Base-by-base conservation (phyloP, 1,140 invertebrate species). In the Diuraphis noxia region DNA sequence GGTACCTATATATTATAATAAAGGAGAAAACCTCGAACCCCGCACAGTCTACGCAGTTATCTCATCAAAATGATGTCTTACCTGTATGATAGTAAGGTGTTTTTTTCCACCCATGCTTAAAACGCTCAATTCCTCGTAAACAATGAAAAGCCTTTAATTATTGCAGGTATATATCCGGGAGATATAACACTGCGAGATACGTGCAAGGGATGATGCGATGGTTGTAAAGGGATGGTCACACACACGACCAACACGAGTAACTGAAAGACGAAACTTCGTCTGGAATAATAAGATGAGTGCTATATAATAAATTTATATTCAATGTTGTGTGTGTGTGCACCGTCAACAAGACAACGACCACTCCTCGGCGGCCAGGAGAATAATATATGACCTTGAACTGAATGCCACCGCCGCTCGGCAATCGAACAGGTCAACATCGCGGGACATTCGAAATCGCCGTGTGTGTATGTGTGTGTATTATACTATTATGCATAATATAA, bases 301-400 rank as follows among this genome's bases (percentile, higher is more conserved):
- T 30, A 56, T 56, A 56, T 21, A 52, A n/a, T n/a, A n/a, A n/a
- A n/a, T n/a, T n/a, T n/a, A n/a, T n/a, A n/a, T n/a, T n/a, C n/a
- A n/a, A n/a, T n/a, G 30, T 72, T 79, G 5, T n/a, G 56, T 63
- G 13, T 79, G 21, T 81, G 38, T 40, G 36, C 36, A 38, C 49
- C 46, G 30, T n/a, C 46, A 23, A 87, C 49, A 85, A 25, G 38
- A n/a, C 41, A 41, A 36, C 13, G 88, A 90, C 88, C 88, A 90
- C 88, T 79, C 88, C 88, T 90, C 41, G 6, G 8, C 41, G 36
- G 86, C 34, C 21, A 36, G 63, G 40, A 41, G 63, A 90, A 90
- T 90, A 90, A 90, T 77, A 77, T 46, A 90, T 49, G 89, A 91
- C 89, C 89, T 91, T 91, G 89, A 91, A 82, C 77, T 79, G 89